Conservation (phyloP, 2,113 vertebrate genomes). For the Semicossyphus pulcher region DNA sequence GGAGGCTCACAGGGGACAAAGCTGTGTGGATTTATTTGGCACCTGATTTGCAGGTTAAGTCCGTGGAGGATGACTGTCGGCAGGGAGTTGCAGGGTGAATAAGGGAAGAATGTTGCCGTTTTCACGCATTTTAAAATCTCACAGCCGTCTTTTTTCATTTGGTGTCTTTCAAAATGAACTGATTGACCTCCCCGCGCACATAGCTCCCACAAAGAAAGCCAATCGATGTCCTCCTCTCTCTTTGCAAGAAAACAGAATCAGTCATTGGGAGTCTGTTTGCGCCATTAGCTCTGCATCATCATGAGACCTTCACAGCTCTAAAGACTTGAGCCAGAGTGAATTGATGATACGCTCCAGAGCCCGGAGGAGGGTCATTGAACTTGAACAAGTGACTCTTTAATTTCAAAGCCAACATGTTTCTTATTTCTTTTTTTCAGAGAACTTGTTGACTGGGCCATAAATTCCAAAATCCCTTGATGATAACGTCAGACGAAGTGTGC, state of each 20-base stretch:
- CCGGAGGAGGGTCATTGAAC: conserved; percentile 8
- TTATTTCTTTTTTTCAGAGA: not conserved
- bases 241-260: conserved; percentile 9
- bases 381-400: conserved; percentile 46
- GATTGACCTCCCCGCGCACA: not conserved
- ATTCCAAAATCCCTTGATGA: conserved; percentile 36
- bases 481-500: not conserved
- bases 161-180: not conserved
- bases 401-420: not conserved
- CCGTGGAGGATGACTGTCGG: conserved; percentile 17
- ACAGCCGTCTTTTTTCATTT: not conserved
- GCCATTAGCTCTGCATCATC: conserved; percentile 37
- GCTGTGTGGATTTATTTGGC: conserved; percentile 51
- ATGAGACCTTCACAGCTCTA: conserved; percentile 35
- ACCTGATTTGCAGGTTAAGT: conserved; percentile 41
- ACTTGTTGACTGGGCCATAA: conserved; percentile 1
- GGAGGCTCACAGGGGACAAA: not conserved
- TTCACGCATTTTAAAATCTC: conserved; percentile 9
- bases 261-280: conserved; percentile 8
- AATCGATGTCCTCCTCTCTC: not conserved
- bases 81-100: not conserved
- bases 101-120: conserved; percentile 16
- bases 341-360: conserved; percentile 19
- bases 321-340: conserved; percentile 23
- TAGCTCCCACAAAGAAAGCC: not conserved